Conservation (phyloP, 2,113 vertebrate species). For the Oreotragus oreotragus region DNA sequence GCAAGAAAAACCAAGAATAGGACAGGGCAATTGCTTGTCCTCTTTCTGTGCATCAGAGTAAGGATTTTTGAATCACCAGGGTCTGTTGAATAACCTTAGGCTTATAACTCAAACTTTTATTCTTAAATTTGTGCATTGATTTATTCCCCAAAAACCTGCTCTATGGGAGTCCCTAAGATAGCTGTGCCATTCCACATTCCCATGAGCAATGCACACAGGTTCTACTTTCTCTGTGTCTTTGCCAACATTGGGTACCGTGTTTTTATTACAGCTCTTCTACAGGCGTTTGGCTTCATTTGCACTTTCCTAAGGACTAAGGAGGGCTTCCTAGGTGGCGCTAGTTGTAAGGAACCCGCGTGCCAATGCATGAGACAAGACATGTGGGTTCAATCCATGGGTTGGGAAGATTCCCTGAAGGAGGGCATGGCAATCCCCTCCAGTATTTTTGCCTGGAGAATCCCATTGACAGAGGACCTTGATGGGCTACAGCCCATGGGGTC, state of each 20-base stretch:
- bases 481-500: neutral
- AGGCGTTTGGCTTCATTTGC: neutral
- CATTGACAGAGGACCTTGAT: neutral
- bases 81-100: neutral
- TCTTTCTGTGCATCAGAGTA: neutral
- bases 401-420: neutral
- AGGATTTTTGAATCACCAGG: neutral
- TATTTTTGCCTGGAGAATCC: neutral
- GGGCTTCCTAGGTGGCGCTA: neutral
- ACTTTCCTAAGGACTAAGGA: neutral
- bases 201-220: accelerated
- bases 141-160: neutral
- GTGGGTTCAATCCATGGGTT: accelerated
- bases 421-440: neutral
- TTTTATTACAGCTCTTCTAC: neutral
- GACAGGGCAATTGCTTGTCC: accelerated
- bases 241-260: neutral
- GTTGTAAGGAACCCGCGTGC: neutral
- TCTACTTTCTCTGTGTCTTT: neutral
- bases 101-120: neutral
- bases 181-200: neutral
- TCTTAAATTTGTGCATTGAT: neutral
- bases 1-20: too few relatives aligned
- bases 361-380: neutral
- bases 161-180: accelerated